Conservation (phyloP, 2,113 vertebrate genomes). For the Rallus limicola region DNA sequence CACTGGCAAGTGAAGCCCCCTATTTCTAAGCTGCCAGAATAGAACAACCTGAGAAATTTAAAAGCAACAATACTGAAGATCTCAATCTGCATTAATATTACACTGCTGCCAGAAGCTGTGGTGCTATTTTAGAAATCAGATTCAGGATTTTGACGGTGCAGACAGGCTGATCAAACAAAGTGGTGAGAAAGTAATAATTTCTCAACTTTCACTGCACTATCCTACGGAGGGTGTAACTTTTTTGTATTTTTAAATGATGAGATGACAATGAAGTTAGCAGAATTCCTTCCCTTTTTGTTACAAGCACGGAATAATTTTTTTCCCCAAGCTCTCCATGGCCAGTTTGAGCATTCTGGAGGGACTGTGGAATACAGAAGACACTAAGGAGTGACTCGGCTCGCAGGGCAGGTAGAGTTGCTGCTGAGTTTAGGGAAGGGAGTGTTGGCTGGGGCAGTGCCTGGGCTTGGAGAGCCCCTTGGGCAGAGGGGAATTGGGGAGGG, state of each 20-base stretch:
- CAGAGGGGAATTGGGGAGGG: background rate
- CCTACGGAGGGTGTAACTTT: background rate
- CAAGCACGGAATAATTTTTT: background rate
- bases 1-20: background rate
- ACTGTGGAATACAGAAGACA: background rate
- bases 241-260: background rate
- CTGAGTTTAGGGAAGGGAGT: background rate
- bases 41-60: background rate
- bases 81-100: background rate
- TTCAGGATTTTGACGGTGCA: background rate
- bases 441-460: background rate
- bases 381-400: background rate
- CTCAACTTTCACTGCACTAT: background rate
- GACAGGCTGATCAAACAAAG: background rate
- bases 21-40: background rate
- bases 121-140: conserved; percentile 3
- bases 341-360: background rate
- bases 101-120: background rate
- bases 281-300: background rate
- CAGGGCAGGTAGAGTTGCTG: background rate
- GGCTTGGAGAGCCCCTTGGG: background rate
- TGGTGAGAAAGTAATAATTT: background rate
- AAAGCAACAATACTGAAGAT: background rate
- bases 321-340: background rate
- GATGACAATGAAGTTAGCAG: background rate